phyloP scores from a whole-genome alignment of 1,140 invertebrate genomes.

The Fopius arisanus region DNA sequence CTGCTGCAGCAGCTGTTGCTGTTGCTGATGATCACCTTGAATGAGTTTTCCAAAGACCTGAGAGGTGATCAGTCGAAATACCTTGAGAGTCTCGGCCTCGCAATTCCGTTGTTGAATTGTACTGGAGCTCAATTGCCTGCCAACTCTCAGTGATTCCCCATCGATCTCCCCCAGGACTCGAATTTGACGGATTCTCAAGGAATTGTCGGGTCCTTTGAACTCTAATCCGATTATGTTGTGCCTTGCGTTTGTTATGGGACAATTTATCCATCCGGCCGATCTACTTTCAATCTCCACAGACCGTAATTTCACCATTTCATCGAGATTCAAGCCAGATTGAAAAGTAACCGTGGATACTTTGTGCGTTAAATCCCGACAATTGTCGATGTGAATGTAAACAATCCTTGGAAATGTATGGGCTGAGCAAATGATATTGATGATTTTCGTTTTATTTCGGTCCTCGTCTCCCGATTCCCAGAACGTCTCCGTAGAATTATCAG shows the following conservation, averaged over 20 bases:
- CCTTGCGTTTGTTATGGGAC: constrained; percentile 71
- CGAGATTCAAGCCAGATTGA: constrained; percentile 79
- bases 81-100: constrained; percentile 90
- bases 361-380: constrained; percentile 88
- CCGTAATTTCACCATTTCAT: constrained; percentile 82
- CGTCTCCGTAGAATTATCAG: constrained; percentile 95
- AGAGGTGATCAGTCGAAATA: constrained; percentile 89
- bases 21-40: constrained; percentile 64
- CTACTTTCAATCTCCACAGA: constrained; percentile 83
- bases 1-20: constrained; percentile 25
- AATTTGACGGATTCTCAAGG: constrained; percentile 87
- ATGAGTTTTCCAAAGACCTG: constrained; percentile 93
- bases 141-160: constrained; percentile 64
- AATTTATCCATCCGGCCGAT: constrained; percentile 87
- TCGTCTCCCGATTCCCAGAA: constrained; percentile 99
- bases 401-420: constrained; percentile 71
- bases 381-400: constrained; percentile 90
- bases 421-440: constrained; percentile 69
- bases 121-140: constrained; percentile 64
- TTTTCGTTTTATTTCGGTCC: constrained; percentile 90
- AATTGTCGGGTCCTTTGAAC: constrained; percentile 90
- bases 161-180: constrained; percentile 69
- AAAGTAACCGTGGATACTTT: constrained; percentile 87
- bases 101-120: constrained; percentile 86
- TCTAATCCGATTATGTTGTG: constrained; percentile 78